A percentile compares a stretch with the other conserved stretches of the same genome.
phyloP scores from a whole-genome alignment of 1,140 invertebrate genomes.

The Tetramorium parvispinum region DNA sequence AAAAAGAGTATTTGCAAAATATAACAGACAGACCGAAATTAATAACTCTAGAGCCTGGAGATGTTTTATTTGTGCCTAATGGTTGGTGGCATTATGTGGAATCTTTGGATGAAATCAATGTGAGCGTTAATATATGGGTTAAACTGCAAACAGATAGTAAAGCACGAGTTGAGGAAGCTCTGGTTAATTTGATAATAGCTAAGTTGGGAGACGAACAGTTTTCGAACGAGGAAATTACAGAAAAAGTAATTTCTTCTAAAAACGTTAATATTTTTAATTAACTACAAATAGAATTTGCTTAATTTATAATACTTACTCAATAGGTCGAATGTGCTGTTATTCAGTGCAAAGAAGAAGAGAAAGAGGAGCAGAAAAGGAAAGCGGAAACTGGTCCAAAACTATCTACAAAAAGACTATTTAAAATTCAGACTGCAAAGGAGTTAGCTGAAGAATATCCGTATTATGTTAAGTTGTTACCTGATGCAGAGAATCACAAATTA shows the following conservation, averaged over 20 bases:
- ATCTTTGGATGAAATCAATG: constrained; percentile 88
- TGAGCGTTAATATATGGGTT: constrained; percentile 96
- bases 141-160: constrained; percentile 87
- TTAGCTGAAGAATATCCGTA: constrained; percentile 73
- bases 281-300: not conserved
- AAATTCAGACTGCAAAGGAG: constrained; percentile 65
- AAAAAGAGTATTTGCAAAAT: constrained; percentile 71
- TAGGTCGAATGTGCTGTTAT: constrained; percentile 75
- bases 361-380: not conserved
- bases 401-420: constrained; percentile 51
- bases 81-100: constrained; percentile 99
- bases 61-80: constrained; percentile 94
- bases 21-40: constrained; percentile 79
- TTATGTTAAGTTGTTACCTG: constrained; percentile 66
- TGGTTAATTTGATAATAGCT: constrained; percentile 83
- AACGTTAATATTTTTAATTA: constrained; percentile 26
- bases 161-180: constrained; percentile 81
- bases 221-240: constrained; percentile 64
- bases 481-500: constrained; percentile 72
- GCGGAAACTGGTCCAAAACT: not conserved
- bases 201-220: constrained; percentile 75
- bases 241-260: constrained; percentile 77
- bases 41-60: constrained; percentile 91
- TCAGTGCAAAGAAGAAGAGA: not conserved
- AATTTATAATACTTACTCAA: constrained; percentile 41